Evolutionary conservation across 1,140 invertebrate genomes (phyloP), one percentile per base, ranked within the genome.

Genomic region (Anoplolepis gracilipes): DNA sequence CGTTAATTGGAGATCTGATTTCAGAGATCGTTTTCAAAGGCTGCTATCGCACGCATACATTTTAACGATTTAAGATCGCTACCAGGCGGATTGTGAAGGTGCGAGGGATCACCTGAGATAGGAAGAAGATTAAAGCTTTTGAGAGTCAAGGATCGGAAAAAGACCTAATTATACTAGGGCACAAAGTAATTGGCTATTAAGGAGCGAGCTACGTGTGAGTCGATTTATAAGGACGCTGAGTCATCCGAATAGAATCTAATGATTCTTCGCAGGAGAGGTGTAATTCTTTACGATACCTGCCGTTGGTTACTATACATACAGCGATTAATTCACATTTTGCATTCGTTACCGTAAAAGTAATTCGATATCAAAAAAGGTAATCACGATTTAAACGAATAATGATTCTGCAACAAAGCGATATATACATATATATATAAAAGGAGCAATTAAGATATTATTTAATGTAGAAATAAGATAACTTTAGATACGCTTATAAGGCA

Each of bases 141-240:
- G 85, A 84, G 73, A 28, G 49, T 85, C 85, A 89, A 89, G 67
- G 88, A 88, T 88, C 87, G 84, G 88, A 89, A 88, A 88, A 89
- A 89, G 88, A 87, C 75, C 85, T 72, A 90, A 89, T 90, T 90
- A 90, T 69, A 89, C 42, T 57, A 76, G 39, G 57, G 62, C 73
- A 84, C 85, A 55, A 53, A 79, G 73, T 87, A 89, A 89, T 82
- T 87, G 88, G 88, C 88, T 89, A 87, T 90, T 90, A 89, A 77
- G 57, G 30, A 90, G 79, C 76, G 85, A 87, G 88, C 75, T 86
- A 69, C 73, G 88, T 86, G 77, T 87, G 77, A 59, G 69, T 89
- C 88, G 84, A 89, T 88, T 89, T 70, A 89, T 70, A 76, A 85
- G 76, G 82, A 49, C 79, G 88, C 78, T 82, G 85, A 89, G 85